A percentile compares a stretch with the other conserved stretches of the same genome.
These are phyloP conservation scores for Apocheima hispidaria DNA, from an alignment of 2,888 invertebrate genomes.

Conservation along the genomic window DNA sequence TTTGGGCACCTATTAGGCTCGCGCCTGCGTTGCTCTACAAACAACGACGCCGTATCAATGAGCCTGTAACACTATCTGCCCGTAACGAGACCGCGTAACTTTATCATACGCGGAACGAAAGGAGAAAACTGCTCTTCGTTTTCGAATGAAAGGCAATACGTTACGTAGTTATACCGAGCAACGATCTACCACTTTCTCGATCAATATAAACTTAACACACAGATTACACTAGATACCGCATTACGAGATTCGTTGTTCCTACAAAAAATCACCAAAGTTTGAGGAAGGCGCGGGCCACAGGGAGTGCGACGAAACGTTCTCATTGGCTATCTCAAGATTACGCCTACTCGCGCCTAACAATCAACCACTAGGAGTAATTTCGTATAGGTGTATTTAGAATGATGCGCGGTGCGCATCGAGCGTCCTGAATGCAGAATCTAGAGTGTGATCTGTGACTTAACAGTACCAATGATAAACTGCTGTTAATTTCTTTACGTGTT, in stretches of 20 bases:
- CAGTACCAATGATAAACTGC: slow-evolving; percentile 48
- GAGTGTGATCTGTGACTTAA: too few species aligned
- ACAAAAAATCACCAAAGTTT: too few species aligned
- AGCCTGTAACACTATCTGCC: slow-evolving; percentile 68
- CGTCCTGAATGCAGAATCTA: too few species aligned
- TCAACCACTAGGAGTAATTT: too few species aligned
- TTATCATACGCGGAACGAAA: slow-evolving; percentile 73
- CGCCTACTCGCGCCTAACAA: too few species aligned
- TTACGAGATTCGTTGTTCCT: too few species aligned
- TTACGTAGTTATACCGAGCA: slow-evolving; percentile 59
- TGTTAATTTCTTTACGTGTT: slow-evolving; percentile 8
- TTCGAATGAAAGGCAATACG: slow-evolving; percentile 77
- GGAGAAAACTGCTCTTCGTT: slow-evolving; percentile 74
- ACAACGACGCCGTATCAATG: slow-evolving; percentile 53
- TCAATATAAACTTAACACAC: slow-evolving; percentile 64
- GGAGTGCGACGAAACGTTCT: too few species aligned
- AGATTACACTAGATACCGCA: too few species aligned
- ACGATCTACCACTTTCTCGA: slow-evolving; percentile 70
- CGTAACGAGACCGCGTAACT: slow-evolving; percentile 74
- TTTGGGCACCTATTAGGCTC: slow-evolving; percentile 45
- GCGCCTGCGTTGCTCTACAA: slow-evolving; percentile 59
- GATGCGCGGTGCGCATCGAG: too few species aligned
- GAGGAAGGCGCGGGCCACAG: too few species aligned
- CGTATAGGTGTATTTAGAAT: too few species aligned
- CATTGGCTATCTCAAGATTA: too few species aligned